Evolutionary conservation across 2,888 invertebrate species (phyloP), one percentile per base, ranked within the genome.

Genomic region (Oxyscelio sp.): DNA sequence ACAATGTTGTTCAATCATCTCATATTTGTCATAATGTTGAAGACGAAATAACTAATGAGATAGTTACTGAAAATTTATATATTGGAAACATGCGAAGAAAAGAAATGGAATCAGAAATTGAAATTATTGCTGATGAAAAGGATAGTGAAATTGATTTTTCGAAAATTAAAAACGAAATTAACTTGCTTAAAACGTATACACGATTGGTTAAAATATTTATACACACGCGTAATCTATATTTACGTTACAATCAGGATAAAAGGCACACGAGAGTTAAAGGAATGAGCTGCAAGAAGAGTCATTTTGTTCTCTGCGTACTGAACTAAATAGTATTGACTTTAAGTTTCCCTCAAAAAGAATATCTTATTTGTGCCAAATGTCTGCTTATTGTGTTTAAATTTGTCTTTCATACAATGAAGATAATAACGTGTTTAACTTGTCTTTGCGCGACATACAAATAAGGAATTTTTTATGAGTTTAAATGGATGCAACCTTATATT

Each of bases 401-500:
- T 74, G 56, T 45, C 54, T 45, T 38, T 19, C 43, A 11, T 15
- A 43, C 21, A 40, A 63, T 45, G 27, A 43, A 65, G 75, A 75
- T 50, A 65, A 56, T 61, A 50, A n/a, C 45, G 31, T 74, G 63
- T 63, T 65, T 75, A 65, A 56, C 75, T 75, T 66, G 22, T 66
- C 66, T 77, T 27, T 21, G 59, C 59, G 15, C 40, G 22, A 40
- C 59, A 52, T 34, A 59, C 40, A 66, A 77, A 68, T 24, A 52
- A 48, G n/a, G 15, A 34, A 27, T 27, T 77, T 68, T 77, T 77
- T 59, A 58, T 52, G 68, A 66, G 77, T 68, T 77, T 68, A 66
- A 77, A 68, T 66, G 68, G 77, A 77, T 77, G 68, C 66, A 77
- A 77, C 77, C 59, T 59, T 77, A 77, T 77, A 77, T 77, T 59